Percentiles rank a stretch among this genome's conserved stretches.
phyloP scores from a whole-genome alignment of 2,888 invertebrate genomes.

The Oegoconia quadripuncta region DNA sequence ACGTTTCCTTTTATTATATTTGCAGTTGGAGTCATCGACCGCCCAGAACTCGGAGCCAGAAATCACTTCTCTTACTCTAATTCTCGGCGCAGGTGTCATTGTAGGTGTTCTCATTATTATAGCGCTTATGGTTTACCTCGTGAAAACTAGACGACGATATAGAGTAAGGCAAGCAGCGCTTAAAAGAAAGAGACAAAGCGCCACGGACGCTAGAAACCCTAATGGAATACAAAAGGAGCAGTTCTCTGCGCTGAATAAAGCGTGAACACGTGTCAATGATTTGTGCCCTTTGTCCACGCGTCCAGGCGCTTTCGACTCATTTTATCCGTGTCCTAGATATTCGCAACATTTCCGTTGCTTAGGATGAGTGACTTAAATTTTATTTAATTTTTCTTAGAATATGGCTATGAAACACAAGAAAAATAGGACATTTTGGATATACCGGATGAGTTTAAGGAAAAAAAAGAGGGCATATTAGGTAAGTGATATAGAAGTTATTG shows the following conservation, averaged over 20 bases:
- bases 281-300: background rate
- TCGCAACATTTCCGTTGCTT: too few species aligned
- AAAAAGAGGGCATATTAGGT: too few species aligned
- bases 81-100: conserved; percentile 52
- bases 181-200: conserved; percentile 57
- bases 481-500: too few species aligned
- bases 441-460: too few species aligned
- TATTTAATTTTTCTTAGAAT: too few species aligned
- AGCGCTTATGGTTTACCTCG: conserved; percentile 54
- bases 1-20: conserved; percentile 15
- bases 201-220: conserved; percentile 40
- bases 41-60: conserved; percentile 26
- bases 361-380: too few species aligned
- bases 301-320: too few species aligned
- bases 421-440: too few species aligned
- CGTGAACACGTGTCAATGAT: conserved; percentile 26
- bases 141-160: conserved; percentile 50
- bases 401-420: too few species aligned
- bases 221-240: conserved; percentile 56
- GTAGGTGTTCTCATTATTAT: conserved; percentile 48
- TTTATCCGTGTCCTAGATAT: too few species aligned
- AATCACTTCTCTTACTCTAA: conserved; percentile 44
- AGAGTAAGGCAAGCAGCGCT: conserved; percentile 48
- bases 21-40: conserved; percentile 56
- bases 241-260: conserved; percentile 54